Conservation (phyloP, 2,113 vertebrate species). For the Apteryx mantelli region DNA sequence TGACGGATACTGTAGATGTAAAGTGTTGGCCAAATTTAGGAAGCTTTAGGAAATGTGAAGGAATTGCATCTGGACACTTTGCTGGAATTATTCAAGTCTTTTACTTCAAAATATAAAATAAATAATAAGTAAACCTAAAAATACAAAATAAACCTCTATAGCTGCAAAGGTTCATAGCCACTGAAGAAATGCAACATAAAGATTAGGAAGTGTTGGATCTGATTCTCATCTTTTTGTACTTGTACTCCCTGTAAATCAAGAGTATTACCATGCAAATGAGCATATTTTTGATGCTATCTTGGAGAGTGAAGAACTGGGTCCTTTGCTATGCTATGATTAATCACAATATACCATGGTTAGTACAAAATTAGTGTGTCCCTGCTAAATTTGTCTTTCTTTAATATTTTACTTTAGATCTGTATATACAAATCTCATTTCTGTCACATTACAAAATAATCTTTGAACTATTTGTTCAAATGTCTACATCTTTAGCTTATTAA, state of each 20-base stretch:
- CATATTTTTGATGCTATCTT: background rate
- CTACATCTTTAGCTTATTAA: background rate
- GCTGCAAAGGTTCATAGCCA: background rate
- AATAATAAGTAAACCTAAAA: background rate
- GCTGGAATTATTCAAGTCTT: background rate
- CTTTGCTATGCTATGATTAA: background rate
- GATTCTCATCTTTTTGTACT: background rate
- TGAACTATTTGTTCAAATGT: background rate
- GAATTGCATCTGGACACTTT: background rate
- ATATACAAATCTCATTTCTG: background rate
- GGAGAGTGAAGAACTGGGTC: background rate
- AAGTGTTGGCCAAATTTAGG: background rate
- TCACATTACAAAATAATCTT: background rate
- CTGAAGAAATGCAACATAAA: background rate
- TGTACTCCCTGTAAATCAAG: background rate
- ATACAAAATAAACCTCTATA: background rate
- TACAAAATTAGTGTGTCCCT: background rate
- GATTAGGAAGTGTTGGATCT: background rate
- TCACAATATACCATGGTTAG: background rate
- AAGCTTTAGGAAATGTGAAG: background rate
- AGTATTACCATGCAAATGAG: background rate
- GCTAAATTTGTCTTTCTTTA: background rate
- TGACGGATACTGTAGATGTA: background rate
- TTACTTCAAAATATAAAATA: background rate
- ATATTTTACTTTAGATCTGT: background rate